Evolutionary conservation across 2,888 invertebrate genomes (phyloP), one percentile per base, ranked within the genome.

Genomic region (Idaea biselata): DNA sequence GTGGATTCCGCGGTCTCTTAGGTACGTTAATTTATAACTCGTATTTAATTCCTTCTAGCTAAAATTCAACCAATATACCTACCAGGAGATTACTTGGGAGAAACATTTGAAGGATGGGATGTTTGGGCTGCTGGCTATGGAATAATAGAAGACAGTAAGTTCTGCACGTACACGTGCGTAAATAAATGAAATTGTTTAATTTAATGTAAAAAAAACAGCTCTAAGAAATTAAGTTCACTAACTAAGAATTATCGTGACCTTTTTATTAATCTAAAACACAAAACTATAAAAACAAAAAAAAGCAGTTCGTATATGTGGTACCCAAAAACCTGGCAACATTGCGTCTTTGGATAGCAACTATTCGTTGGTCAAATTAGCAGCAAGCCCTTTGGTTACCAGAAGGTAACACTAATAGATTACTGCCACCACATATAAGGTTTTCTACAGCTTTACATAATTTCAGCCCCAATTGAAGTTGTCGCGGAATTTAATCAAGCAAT

Each of bases 81-180:
- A 44, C 7, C 44, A 44, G 44, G 14, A 44, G 14, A 44, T 11
- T 44, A 44, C 44, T 14, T 44, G 11, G 44, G 44, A 11, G 44
- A 14, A 44, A 44, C 44, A 44, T 44, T 44, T 44, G 44, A 44
- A 8, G 44, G 44, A 0, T 72, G 66, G 33, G 76, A 69, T 0
- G 62, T 71, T 44, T 44, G 14, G 1, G 79, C 80, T 16, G 81
- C 80, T 18, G 82, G 82, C 55, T 82, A 68, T 59, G 81, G 82
- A 11, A 61, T 64, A 8, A 77, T 75, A n/a, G 66, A 67, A 53
- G 78, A 78, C 60, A 67, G 81, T 79, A 66, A 74, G 73, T 66
- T 14, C 11, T 14, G 14, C 14, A 44, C 2, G 3, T 3, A 44
- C 44, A 8, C 11, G 44, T 14, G 44, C 14, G 0, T 44, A 11